phyloP scores from a whole-genome alignment of 2,888 invertebrate species.

The Rhodophaea formosa region DNA sequence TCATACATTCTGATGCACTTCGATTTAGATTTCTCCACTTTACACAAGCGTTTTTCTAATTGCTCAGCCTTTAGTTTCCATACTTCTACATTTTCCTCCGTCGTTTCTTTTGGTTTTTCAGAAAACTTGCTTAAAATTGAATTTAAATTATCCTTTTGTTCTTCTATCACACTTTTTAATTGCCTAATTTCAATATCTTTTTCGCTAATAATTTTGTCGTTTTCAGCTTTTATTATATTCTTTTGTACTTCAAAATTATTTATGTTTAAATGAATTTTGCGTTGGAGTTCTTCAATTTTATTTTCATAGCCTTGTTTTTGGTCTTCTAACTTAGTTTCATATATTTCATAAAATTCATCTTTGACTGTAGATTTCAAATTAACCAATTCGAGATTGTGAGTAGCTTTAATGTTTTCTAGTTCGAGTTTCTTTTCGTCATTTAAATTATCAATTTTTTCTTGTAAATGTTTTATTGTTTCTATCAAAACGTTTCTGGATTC shows the following conservation, averaged over 20 bases:
- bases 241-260: constrained; percentile 36
- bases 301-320: constrained; percentile 48
- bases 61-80: constrained; percentile 44
- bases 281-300: constrained; percentile 42
- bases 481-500: constrained; percentile 49
- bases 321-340: constrained; percentile 54
- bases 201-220: constrained; percentile 46
- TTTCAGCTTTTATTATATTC: constrained; percentile 45
- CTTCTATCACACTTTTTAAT: constrained; percentile 48
- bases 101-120: constrained; percentile 40
- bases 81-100: constrained; percentile 34
- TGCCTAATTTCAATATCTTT: constrained; percentile 53
- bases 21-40: constrained; percentile 57
- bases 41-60: constrained; percentile 60
- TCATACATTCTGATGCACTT: constrained; percentile 56
- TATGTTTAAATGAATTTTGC: constrained; percentile 36
- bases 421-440: constrained; percentile 54
- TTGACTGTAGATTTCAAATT: constrained; percentile 44
- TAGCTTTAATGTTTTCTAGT: constrained; percentile 54
- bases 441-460: constrained; percentile 50
- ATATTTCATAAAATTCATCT: constrained; percentile 46
- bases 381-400: constrained; percentile 55
- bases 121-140: constrained; percentile 46
- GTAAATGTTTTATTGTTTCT: constrained; percentile 46
- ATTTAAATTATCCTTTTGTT: constrained; percentile 50